A percentile compares a stretch with the other conserved stretches of the same genome.
phyloP scores from a whole-genome alignment of 1,140 invertebrate genomes.

The Limonius californicus region DNA sequence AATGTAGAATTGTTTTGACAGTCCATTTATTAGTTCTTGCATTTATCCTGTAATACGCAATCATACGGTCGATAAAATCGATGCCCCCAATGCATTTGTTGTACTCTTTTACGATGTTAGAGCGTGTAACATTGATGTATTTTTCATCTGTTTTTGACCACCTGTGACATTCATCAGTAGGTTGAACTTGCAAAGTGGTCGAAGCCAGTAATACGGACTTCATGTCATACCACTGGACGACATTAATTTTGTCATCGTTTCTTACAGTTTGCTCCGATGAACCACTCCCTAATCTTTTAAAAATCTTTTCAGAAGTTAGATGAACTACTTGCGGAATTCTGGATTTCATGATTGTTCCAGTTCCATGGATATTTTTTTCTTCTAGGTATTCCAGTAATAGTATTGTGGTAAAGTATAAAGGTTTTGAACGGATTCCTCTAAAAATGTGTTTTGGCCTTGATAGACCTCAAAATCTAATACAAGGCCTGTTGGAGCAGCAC shows the following conservation, averaged over 20 bases:
- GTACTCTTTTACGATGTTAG: neutral
- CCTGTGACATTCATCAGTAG: neutral
- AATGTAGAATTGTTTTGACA: too few species aligned
- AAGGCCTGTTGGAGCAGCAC: constrained; percentile 31
- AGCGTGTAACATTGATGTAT: neutral
- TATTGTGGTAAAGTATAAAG: constrained; percentile 8
- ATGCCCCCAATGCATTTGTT: neutral
- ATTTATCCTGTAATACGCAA: neutral
- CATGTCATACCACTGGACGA: neutral
- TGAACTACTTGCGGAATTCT: neutral
- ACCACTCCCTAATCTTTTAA: neutral
- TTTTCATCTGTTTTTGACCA: neutral
- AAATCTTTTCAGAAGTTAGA: neutral
- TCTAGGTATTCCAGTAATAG: too few species aligned
- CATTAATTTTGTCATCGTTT: neutral
- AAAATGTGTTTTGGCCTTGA: constrained; percentile 18
- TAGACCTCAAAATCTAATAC: constrained; percentile 40
- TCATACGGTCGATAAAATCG: neutral
- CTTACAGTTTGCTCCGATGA: neutral
- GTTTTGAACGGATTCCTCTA: neutral
- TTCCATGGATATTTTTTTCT: too few species aligned
- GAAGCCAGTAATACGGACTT: neutral
- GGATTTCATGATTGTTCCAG: constrained; percentile 16
- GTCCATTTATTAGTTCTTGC: too few species aligned
- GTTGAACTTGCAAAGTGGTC: neutral